Base-by-base conservation (phyloP, 2,888 invertebrate species). In the Acanthacorydalis orientalis region DNA sequence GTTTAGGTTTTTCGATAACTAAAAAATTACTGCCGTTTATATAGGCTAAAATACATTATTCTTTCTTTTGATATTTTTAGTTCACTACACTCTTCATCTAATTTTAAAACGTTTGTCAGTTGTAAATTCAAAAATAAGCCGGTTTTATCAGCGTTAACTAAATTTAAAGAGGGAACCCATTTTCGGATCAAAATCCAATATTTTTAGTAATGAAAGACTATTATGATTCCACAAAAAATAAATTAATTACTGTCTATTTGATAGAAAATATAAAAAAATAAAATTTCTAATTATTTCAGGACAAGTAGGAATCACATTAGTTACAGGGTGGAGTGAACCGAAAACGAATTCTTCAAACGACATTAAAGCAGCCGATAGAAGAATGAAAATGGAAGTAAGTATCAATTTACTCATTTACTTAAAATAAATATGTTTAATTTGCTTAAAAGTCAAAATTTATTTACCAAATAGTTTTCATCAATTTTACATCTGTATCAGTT, bases 321-420 rank as follows among this genome's bases (percentile, higher is more conserved):
- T 77, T 56, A 72, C 72, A 0, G 71, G 73, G 41, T 80, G 77
- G 75, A 74, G 72, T 31, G 73, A 77, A 57, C 74, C 80, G 1
- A 72, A 70, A 57, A 67, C 69, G 0, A 62, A 74, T 49, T 65
- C 71, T 0, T 57, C 61, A 1, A 68, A 66, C 46, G 78, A 81
- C 57, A 67, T 67, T 39, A 69, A 70, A 53, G 80, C 78, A n/a
- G 47, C 49, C 1, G 75, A 42, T 11, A 16, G 42, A 11, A 31
- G 4, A 16, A 8, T 23, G 12, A 31, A 42, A 31, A 42, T 42
- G 42, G 11, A 15, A 16, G 42, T 42, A 42, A 42, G 31, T 15
- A 31, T 23, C 7, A 7, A 12, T 12, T 9, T 7, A 9, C 6
- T n/a, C 7, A 37, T 9, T 37, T 10, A 37, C n/a, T 12, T 12